Percentiles rank a stretch among this genome's conserved stretches.
These are phyloP conservation scores for Drosophila testacea DNA, from an alignment of 2,888 invertebrate species.

Conservation along the genomic window DNA sequence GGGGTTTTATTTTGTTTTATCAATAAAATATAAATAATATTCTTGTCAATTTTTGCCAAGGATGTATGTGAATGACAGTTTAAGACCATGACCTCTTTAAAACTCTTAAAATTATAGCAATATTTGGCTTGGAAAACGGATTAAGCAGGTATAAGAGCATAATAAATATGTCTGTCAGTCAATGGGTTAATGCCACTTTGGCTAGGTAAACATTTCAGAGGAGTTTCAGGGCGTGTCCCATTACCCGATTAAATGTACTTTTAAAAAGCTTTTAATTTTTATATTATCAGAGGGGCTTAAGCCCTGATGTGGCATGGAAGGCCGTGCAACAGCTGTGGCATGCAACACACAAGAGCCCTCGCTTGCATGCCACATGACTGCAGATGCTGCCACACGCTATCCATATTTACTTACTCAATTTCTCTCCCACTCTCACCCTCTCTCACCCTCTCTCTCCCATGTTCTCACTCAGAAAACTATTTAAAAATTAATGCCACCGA, in stretches of 20 bases:
- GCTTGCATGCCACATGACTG: slow-evolving; percentile 30
- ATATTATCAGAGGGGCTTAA: slow-evolving; percentile 37
- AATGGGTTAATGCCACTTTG: slow-evolving; percentile 44
- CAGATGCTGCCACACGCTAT: slow-evolving; percentile 25
- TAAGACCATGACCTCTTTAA: no score
- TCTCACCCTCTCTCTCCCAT: background rate
- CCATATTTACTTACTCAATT: background rate
- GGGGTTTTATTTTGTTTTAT: no score
- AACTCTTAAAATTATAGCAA: background rate
- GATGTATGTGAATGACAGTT: no score
- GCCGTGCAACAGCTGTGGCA: slow-evolving; percentile 37
- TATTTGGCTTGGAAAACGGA: background rate
- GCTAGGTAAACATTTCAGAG: slow-evolving; percentile 23
- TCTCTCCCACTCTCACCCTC: background rate
- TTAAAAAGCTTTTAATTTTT: slow-evolving; percentile 70
- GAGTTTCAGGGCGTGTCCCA: slow-evolving; percentile 9
- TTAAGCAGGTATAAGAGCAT: background rate
- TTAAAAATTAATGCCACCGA: slow-evolving; percentile 73
- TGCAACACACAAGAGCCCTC: slow-evolving; percentile 28
- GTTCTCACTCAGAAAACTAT: slow-evolving; percentile 43
- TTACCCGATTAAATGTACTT: slow-evolving; percentile 25
- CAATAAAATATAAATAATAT: no score
- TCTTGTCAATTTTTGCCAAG: no score
- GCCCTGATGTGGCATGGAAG: slow-evolving; percentile 13
- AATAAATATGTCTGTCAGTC: background rate